Evolutionary conservation across 1,140 invertebrate species (phyloP).

Genomic region (Rhyzopertha dominica): DNA sequence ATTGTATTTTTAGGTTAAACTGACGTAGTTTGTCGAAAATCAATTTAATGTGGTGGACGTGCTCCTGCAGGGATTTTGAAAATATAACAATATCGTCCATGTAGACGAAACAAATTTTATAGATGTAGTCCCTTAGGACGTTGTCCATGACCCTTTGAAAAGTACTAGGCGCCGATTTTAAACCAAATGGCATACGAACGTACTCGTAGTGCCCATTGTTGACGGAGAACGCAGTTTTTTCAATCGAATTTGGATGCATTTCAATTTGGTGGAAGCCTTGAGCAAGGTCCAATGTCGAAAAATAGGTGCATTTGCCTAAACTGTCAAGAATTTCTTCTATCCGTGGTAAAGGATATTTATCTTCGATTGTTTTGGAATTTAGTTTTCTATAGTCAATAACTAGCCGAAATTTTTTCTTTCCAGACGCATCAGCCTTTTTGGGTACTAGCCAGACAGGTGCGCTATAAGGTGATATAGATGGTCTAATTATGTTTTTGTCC

Average conservation of each 20-base stretch:
- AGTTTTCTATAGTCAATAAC: no score
- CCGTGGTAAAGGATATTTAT: no score
- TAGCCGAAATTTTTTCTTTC: constrained; percentile 8
- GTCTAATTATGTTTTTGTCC: constrained; percentile 19
- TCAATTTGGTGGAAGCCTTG: no score
- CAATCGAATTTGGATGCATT: no score
- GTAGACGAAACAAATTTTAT: constrained; percentile 31
- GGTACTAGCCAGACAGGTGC: constrained; percentile 19
- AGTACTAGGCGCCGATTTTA: constrained; percentile 20
- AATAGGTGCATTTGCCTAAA: no score
- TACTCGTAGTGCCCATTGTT: constrained; percentile 41
- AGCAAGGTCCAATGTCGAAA: no score
- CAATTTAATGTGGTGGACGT: constrained; percentile 21
- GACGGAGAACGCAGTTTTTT: no score
- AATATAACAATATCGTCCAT: constrained; percentile 38
- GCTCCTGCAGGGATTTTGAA: constrained; percentile 21
- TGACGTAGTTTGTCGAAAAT: constrained; percentile 22
- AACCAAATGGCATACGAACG: constrained; percentile 27
- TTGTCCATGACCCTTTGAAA: constrained; percentile 37
- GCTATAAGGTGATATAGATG: constrained; percentile 11
- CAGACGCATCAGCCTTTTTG: constrained; percentile 14
- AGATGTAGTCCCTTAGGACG: constrained; percentile 25
- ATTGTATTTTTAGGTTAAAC: constrained; percentile 25
- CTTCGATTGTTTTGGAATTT: no score
- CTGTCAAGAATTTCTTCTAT: no score